Evolutionary conservation across 2,797 vertebrate genomes (phyloP).

Genomic region (Phalloptychus januarius): DNA sequence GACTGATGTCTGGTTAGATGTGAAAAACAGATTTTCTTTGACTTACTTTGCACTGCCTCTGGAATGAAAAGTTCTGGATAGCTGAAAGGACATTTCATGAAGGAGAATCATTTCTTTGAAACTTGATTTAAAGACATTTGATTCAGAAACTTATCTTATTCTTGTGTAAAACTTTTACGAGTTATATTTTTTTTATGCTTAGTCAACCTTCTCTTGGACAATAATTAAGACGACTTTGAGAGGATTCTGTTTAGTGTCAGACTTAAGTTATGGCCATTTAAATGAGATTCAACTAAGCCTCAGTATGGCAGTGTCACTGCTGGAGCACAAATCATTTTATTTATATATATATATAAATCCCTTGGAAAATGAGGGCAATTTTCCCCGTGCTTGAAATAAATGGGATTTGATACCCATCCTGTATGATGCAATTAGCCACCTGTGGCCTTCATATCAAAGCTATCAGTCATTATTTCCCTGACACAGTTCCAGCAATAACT

Average conservation of each 20-base stretch:
- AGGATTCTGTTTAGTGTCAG: conserved; percentile 13
- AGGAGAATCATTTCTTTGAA: neutral
- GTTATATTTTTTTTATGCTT: neutral
- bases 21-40: neutral
- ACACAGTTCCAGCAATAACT: neutral
- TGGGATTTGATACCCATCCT: conserved; percentile 15
- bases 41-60: neutral
- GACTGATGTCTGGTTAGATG: neutral
- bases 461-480: conserved; percentile 1
- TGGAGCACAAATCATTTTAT: conserved; percentile 1
- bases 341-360: neutral
- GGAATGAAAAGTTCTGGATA: neutral
- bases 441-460: neutral
- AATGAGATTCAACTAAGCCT: conserved; percentile 8
- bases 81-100: neutral
- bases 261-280: conserved; percentile 18
- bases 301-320: neutral
- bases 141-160: neutral
- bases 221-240: neutral
- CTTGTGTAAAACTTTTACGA: neutral
- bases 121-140: neutral
- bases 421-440: conserved; percentile 15
- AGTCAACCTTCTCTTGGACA: neutral
- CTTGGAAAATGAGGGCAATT: neutral
- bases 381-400: conserved; percentile 6